Conservation (phyloP, 2,888 invertebrate species). For the Drosophila neonasuta region DNA sequence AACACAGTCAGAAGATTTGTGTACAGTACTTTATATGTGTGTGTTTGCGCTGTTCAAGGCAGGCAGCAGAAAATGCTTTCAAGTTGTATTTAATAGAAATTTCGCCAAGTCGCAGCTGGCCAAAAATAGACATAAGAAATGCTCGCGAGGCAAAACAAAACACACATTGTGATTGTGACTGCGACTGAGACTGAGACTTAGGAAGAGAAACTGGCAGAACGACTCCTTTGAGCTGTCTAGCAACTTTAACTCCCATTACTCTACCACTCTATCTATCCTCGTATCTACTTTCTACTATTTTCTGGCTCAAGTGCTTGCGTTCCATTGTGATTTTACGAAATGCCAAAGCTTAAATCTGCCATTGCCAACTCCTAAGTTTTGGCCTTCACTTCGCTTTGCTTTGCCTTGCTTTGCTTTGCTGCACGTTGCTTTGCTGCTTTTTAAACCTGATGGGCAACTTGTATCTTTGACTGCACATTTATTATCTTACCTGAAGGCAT, state of each 20-base stretch:
- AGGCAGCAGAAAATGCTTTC: slow-evolving; percentile 46
- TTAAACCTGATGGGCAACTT: slow-evolving; percentile 49
- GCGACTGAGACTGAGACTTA: slow-evolving; percentile 1
- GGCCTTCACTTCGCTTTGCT: slow-evolving; percentile 9
- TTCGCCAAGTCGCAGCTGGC: slow-evolving; percentile 15
- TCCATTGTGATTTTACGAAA: slow-evolving; percentile 73
- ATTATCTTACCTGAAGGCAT: slow-evolving; percentile 76
- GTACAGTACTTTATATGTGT: slow-evolving; percentile 6
- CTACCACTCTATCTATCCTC: slow-evolving; percentile 8
- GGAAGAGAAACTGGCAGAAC: slow-evolving; percentile 48
- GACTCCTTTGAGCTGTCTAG: slow-evolving; percentile 63
- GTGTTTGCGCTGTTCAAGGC: neutral
- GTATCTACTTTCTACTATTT: slow-evolving; percentile 7
- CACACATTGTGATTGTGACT: neutral
- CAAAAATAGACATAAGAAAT: slow-evolving; percentile 33
- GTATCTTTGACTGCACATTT: slow-evolving; percentile 77
- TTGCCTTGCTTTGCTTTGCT: slow-evolving; percentile 21
- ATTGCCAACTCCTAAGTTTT: slow-evolving; percentile 42
- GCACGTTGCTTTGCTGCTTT: slow-evolving; percentile 23
- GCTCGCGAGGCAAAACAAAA: slow-evolving; percentile 49
- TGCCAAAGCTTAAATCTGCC: slow-evolving; percentile 71
- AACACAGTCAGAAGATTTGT: slow-evolving; percentile 11
- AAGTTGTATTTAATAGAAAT: slow-evolving; percentile 49
- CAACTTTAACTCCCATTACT: neutral
- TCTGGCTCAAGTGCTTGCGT: slow-evolving; percentile 61